These are phyloP conservation scores for Aphelenchoides bicaudatus DNA, from an alignment of 2,888 invertebrate genomes.

Conservation along the genomic window DNA sequence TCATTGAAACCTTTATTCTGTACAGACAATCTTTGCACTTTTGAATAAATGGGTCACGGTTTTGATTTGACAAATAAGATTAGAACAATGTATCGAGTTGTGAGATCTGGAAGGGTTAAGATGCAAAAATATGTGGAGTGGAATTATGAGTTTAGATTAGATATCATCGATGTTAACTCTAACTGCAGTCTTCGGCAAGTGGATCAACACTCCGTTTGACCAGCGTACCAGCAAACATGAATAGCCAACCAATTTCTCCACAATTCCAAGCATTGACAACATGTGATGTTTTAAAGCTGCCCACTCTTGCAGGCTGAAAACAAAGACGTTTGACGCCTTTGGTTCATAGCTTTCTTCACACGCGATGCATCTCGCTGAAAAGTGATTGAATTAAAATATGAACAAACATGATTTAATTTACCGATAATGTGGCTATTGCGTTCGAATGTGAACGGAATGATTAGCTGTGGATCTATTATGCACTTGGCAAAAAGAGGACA, in stretches of 20 bases:
- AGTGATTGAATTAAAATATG: too few species aligned
- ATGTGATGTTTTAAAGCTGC: constrained; percentile 52
- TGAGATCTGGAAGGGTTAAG: too few species aligned
- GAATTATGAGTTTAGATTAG: too few species aligned
- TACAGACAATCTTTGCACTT: too few species aligned
- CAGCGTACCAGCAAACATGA: constrained; percentile 49
- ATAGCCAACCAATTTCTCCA: constrained; percentile 46
- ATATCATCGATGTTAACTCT: constrained; percentile 16
- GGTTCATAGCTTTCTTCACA: constrained; percentile 53
- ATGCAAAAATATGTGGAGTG: too few species aligned
- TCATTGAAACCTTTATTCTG: too few species aligned
- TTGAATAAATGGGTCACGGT: too few species aligned
- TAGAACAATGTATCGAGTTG: too few species aligned
- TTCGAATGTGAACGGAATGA: constrained; percentile 52
- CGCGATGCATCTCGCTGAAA: too few species aligned
- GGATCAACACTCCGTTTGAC: constrained; percentile 49
- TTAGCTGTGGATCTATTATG: constrained; percentile 47
- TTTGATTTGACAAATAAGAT: too few species aligned
- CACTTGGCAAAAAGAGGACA: constrained; percentile 50
- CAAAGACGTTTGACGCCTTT: constrained; percentile 48
- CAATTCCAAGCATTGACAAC: constrained; percentile 46
- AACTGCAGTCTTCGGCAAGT: constrained; percentile 40
- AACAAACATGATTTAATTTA: constrained; percentile 18
- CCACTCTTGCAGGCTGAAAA: constrained; percentile 50
- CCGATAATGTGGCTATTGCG: constrained; percentile 50